phyloP scores from a whole-genome alignment of 2,888 invertebrate genomes.

The Eremobia ochroleuca region DNA sequence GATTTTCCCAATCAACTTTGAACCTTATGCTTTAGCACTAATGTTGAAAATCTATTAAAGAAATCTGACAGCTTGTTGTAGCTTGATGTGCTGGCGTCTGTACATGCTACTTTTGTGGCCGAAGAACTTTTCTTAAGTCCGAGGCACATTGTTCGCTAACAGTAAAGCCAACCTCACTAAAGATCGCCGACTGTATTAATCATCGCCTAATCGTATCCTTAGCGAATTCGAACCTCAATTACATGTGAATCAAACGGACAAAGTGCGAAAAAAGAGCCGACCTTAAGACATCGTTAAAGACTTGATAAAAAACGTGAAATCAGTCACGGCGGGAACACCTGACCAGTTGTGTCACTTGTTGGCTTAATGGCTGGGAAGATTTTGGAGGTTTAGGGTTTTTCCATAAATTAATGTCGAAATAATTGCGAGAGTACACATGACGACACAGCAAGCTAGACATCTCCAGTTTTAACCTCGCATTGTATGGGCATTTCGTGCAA shows the following conservation, averaged over 20 bases:
- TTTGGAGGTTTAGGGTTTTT: slow-evolving; percentile 15
- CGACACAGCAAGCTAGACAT: neutral
- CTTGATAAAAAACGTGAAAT: slow-evolving; percentile 80
- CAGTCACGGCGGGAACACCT: slow-evolving; percentile 74
- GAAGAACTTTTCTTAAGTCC: neutral
- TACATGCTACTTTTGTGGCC: no score
- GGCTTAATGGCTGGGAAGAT: slow-evolving; percentile 44
- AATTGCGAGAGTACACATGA: slow-evolving; percentile 6
- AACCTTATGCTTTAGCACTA: no score
- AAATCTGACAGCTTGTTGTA: no score
- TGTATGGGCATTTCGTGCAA: no score
- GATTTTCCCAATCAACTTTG: no score
- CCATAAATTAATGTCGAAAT: slow-evolving; percentile 17
- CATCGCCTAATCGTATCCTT: slow-evolving; percentile 89
- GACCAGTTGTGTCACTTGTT: slow-evolving; percentile 60
- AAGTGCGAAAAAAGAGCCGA: slow-evolving; percentile 83
- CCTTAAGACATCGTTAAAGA: slow-evolving; percentile 84
- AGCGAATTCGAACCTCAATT: slow-evolving; percentile 89
- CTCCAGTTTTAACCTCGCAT: neutral
- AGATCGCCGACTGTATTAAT: slow-evolving; percentile 82
- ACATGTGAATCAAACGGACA: slow-evolving; percentile 85
- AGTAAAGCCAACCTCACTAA: slow-evolving; percentile 52
- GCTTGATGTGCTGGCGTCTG: no score
- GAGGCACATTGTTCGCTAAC: slow-evolving; percentile 14
- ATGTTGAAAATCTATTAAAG: no score